Conservation (phyloP, 1,140 invertebrate genomes). For the Calliphora vicina region DNA sequence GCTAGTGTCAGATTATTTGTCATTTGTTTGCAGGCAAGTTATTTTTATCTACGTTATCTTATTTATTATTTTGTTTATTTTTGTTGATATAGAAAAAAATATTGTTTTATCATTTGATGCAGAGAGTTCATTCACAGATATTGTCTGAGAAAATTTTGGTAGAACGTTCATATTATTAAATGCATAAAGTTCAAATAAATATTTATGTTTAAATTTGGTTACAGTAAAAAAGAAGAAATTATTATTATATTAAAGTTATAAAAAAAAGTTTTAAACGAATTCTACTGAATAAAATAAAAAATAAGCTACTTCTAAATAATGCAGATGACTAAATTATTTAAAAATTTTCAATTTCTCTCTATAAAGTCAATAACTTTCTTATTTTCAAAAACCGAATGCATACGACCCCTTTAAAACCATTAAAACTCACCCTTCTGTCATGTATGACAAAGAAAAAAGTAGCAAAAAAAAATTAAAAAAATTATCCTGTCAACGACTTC, state of each 20-base stretch:
- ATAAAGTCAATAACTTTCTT: too few relatives aligned
- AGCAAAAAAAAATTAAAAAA: neutral
- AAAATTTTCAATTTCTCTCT: too few relatives aligned
- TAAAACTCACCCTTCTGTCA: neutral
- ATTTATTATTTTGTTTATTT: neutral
- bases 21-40: neutral
- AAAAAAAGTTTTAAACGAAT: too few relatives aligned
- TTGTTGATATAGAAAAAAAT: neutral
- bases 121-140: neutral
- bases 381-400: too few relatives aligned
- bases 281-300: too few relatives aligned
- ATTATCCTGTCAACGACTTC: conserved; percentile 30
- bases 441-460: neutral
- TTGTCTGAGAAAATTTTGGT: neutral
- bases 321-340: too few relatives aligned
- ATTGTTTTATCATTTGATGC: neutral
- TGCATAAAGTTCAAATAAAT: neutral
- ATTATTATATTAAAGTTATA: too few relatives aligned
- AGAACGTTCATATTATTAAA: neutral
- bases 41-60: neutral
- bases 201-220: neutral
- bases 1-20: neutral
- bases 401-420: neutral
- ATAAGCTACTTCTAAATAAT: too few relatives aligned
- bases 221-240: too few relatives aligned